Conservation (phyloP, 2,888 invertebrate genomes). For the Drosophila kanekoi region DNA sequence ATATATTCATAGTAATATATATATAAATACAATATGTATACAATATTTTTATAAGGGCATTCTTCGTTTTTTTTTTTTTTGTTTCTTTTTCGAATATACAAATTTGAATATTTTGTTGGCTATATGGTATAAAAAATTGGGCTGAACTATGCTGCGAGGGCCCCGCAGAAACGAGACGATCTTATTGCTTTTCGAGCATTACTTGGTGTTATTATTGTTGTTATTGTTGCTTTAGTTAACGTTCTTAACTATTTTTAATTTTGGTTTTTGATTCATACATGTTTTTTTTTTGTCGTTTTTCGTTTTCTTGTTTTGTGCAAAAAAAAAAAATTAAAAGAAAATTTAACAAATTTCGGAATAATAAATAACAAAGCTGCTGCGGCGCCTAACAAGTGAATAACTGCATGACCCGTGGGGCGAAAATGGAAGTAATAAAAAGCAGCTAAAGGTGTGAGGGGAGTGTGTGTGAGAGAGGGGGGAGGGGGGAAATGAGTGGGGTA, state of each 20-base stretch:
- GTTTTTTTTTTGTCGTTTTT: too few relatives aligned
- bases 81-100: conserved; percentile 32
- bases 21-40: conserved; percentile 51
- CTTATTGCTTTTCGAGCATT: conserved; percentile 12
- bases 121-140: conserved; percentile 2
- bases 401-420: too few relatives aligned
- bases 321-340: conserved; percentile 2
- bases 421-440: not conserved
- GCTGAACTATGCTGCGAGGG: conserved; percentile 2
- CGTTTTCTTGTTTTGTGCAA: conserved; percentile 40
- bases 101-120: conserved; percentile 12
- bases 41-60: conserved; percentile 26
- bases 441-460: not conserved
- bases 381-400: conserved; percentile 27
- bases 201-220: conserved; percentile 2
- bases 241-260: conserved; percentile 12
- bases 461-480: not conserved
- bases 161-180: conserved; percentile 1
- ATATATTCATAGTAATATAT: conserved; percentile 13
- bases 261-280: not conserved
- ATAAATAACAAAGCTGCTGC: conserved; percentile 65
- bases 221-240: not conserved
- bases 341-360: conserved; percentile 49
- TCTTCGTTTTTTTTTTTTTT: not conserved
- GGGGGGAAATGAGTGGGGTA: not conserved